Conservation (phyloP, 2,797 vertebrate species). For the Aulostomus chinensis region DNA sequence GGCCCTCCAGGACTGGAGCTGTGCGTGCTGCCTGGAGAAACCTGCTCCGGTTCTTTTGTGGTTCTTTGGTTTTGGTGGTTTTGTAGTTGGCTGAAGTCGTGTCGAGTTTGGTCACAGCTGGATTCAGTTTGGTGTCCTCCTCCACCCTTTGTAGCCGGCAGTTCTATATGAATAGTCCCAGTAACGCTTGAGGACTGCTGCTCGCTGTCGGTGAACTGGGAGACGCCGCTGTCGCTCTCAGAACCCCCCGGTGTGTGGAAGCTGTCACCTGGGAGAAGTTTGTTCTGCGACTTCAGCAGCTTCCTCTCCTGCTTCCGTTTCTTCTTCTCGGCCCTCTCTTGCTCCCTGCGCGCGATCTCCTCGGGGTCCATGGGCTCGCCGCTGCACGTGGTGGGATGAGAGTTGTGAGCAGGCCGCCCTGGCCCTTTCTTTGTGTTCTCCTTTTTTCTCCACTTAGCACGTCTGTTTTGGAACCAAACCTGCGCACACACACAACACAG, state of each 20-base stretch:
- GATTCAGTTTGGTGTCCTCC: slow-evolving; percentile 69
- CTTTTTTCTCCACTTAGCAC: slow-evolving; percentile 98
- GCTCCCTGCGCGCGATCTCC: slow-evolving; percentile 94
- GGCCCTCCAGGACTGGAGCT: slow-evolving; percentile 72
- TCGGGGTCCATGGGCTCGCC: slow-evolving; percentile 98
- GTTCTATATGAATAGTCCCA: slow-evolving; percentile 58
- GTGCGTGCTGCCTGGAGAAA: slow-evolving; percentile 71
- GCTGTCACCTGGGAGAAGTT: slow-evolving; percentile 83
- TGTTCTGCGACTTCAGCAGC: slow-evolving; percentile 89
- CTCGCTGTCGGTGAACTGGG: slow-evolving; percentile 86
- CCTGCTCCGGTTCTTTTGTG: slow-evolving; percentile 74
- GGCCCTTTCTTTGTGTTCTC: slow-evolving; percentile 99
- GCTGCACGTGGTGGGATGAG: slow-evolving; percentile 96
- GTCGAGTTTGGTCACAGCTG: slow-evolving; percentile 78
- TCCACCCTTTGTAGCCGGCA: slow-evolving; percentile 42
- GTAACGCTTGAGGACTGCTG: slow-evolving; percentile 59
- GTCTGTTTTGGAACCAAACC: slow-evolving; percentile 99
- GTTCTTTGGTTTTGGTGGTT: slow-evolving; percentile 82
- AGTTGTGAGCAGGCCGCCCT: slow-evolving; percentile 95
- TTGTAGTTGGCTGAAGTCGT: slow-evolving; percentile 64
- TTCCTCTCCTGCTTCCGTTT: slow-evolving; percentile 94
- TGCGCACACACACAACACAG: slow-evolving; percentile 56
- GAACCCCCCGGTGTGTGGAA: slow-evolving; percentile 93
- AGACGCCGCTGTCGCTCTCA: slow-evolving; percentile 93
- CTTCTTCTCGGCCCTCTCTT: slow-evolving; percentile 94